Conservation (phyloP, 2,113 vertebrate genomes). For the Platichthys flesus region DNA sequence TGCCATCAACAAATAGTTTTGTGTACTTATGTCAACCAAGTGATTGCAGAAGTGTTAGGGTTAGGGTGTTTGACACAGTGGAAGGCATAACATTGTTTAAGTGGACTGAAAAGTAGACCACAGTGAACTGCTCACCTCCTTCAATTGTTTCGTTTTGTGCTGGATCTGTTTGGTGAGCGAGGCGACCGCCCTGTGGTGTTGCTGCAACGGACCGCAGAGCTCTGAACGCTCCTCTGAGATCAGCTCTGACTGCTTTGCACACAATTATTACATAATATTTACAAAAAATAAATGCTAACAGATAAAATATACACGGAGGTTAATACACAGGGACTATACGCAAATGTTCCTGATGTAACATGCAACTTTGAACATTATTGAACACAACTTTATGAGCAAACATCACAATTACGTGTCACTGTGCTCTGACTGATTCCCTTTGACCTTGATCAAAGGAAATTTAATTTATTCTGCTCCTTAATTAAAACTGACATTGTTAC, state of each 20-base stretch:
- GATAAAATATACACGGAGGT: no score
- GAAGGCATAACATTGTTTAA: neutral
- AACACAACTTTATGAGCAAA: no score
- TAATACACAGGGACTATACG: no score
- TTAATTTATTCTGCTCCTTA: neutral
- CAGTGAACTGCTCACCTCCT: slow-evolving; percentile 82
- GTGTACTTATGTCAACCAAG: no score
- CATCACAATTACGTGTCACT: no score
- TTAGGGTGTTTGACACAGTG: no score
- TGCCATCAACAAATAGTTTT: no score
- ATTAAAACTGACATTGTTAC: neutral
- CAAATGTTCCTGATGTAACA: no score
- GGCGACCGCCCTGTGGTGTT: slow-evolving; percentile 87
- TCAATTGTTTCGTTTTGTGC: slow-evolving; percentile 87
- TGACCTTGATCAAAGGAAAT: neutral
- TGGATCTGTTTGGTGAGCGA: slow-evolving; percentile 92
- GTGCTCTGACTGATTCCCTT: neutral
- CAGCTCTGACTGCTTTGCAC: slow-evolving; percentile 85
- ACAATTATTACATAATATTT: neutral
- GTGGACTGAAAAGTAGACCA: neutral
- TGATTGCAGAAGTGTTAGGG: no score
- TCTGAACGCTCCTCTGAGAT: slow-evolving; percentile 89
- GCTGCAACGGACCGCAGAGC: slow-evolving; percentile 87
- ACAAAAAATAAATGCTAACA: no score
- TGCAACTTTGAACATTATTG: no score